Percentiles rank a stretch among this genome's conserved stretches.
These are phyloP conservation scores for Ganaspis sp. DNA, from an alignment of 1,140 invertebrate genomes.

Conservation along the genomic window DNA sequence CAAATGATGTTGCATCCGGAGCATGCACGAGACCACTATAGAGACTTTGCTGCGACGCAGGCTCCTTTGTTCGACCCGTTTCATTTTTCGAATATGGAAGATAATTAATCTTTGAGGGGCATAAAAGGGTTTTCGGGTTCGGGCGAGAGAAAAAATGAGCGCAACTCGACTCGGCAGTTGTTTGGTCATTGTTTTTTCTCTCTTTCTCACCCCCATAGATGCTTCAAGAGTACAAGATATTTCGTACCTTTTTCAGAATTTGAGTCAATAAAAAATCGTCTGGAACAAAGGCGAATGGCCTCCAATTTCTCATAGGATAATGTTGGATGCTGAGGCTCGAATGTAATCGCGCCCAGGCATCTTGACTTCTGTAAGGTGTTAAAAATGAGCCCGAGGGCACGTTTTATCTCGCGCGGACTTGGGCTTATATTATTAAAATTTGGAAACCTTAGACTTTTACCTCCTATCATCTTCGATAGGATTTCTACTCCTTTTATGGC, in stretches of 20 bases:
- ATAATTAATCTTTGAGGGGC: slow-evolving; percentile 75
- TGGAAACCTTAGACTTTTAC: slow-evolving; percentile 61
- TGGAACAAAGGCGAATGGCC: slow-evolving; percentile 67
- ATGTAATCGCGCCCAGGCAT: slow-evolving; percentile 64
- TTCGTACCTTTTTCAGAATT: slow-evolving; percentile 64
- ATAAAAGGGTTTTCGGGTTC: slow-evolving; percentile 76
- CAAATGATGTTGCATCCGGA: slow-evolving; percentile 20
- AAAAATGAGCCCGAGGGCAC: slow-evolving; percentile 67
- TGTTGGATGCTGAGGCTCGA: slow-evolving; percentile 53
- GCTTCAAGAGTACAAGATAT: slow-evolving; percentile 51
- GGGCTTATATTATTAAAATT: slow-evolving; percentile 65
- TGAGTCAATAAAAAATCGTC: slow-evolving; percentile 71
- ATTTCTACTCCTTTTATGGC: slow-evolving; percentile 1
- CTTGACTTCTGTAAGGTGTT: slow-evolving; percentile 72
- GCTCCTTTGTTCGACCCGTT: slow-evolving; percentile 69
- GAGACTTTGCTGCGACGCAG: slow-evolving; percentile 42
- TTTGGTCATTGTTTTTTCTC: slow-evolving; percentile 54
- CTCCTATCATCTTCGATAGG: slow-evolving; percentile 29
- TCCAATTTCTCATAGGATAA: slow-evolving; percentile 72
- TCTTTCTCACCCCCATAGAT: slow-evolving; percentile 45
- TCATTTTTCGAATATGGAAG: slow-evolving; percentile 75
- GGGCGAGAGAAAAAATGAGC: slow-evolving; percentile 74
- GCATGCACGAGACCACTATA: slow-evolving; percentile 1
- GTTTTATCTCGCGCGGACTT: slow-evolving; percentile 59
- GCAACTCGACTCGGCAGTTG: slow-evolving; percentile 61